phyloP scores from a whole-genome alignment of 2,113 vertebrate species.

The Pardalotus punctatus region DNA sequence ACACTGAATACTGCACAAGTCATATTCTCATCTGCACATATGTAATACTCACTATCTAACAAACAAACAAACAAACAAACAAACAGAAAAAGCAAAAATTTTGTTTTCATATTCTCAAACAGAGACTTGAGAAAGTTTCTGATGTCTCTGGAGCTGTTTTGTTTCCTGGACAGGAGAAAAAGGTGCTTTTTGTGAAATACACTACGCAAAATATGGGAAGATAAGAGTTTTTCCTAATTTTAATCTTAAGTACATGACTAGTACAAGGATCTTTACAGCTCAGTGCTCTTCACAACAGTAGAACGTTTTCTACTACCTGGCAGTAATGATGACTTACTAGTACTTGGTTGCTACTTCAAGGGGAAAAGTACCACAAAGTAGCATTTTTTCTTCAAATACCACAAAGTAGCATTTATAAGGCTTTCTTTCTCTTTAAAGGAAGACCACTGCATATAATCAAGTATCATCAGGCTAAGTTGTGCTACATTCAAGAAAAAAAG shows the following conservation, averaged over 20 bases:
- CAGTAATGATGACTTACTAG: neutral
- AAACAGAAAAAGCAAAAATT: neutral
- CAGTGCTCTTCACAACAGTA: neutral
- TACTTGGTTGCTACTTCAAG: neutral
- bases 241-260: neutral
- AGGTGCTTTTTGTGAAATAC: neutral
- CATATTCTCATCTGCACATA: neutral
- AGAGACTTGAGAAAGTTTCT: neutral
- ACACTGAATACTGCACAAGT: neutral
- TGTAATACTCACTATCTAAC: neutral
- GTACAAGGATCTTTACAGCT: neutral
- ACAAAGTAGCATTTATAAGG: neutral
- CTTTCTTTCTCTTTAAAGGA: neutral
- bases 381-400: neutral
- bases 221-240: neutral
- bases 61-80: neutral
- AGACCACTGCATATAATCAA: neutral
- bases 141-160: neutral
- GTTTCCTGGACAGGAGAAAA: neutral
- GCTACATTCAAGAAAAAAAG: neutral
- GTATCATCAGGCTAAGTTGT: neutral
- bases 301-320: neutral
- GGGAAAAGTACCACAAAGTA: neutral
- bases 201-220: neutral
- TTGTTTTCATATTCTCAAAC: neutral